Evolutionary conservation across 37 sponge, comb jelly and placozoan species (phyloP).

Genomic region (Diacarnus erythraeanus): DNA sequence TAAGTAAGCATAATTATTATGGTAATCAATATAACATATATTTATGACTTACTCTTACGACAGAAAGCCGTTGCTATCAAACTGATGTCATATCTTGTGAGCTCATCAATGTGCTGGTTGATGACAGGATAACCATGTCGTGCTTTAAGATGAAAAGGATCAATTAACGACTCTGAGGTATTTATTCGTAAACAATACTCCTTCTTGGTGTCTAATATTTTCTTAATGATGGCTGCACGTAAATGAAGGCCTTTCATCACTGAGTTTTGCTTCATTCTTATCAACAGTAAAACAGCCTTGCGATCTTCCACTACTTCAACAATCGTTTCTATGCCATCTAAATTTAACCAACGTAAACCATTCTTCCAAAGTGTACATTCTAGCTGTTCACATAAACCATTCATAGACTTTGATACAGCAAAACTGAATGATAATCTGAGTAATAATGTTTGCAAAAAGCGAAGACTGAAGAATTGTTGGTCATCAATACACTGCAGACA

Average conservation of each 20-base stretch:
- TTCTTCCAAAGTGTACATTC: slow-evolving; percentile 55
- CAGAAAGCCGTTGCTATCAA: slow-evolving; percentile 6
- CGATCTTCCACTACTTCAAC: slow-evolving; percentile 48
- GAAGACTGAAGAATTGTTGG: slow-evolving; percentile 23
- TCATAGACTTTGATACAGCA: slow-evolving; percentile 14
- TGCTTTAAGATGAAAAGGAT: slow-evolving; percentile 17
- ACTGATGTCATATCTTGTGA: slow-evolving; percentile 14
- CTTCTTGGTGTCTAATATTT: slow-evolving; percentile 28
- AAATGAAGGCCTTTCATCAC: slow-evolving; percentile 33
- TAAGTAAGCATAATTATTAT: background rate
- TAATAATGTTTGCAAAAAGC: slow-evolving; percentile 33
- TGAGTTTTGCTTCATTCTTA: slow-evolving; percentile 25
- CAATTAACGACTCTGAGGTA: slow-evolving; percentile 11
- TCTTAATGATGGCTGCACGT: slow-evolving; percentile 27
- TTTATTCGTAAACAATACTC: background rate
- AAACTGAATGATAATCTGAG: slow-evolving; percentile 36
- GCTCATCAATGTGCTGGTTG: background rate
- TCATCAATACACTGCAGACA: slow-evolving; percentile 14
- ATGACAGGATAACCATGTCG: slow-evolving; percentile 25
- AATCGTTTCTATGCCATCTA: slow-evolving; percentile 42
- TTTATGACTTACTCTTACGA: background rate
- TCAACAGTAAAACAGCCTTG: slow-evolving; percentile 23
- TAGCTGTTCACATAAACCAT: background rate
- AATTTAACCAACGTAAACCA: slow-evolving; percentile 41
- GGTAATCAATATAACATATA: background rate